Conservation (phyloP, 2,797 vertebrate species). For the Adelosebastes latens region DNA sequence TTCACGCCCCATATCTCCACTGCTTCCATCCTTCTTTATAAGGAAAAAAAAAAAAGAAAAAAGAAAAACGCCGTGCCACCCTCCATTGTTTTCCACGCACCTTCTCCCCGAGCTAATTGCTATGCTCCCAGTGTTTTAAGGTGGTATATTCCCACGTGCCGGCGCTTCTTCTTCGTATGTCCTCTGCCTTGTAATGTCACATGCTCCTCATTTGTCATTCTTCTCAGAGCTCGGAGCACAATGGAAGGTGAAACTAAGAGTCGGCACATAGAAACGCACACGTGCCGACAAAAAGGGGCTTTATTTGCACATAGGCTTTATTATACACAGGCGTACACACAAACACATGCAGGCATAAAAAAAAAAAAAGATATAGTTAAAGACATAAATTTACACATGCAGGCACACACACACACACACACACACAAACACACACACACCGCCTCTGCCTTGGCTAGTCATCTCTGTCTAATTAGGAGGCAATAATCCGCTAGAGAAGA, state of each 20-base stretch:
- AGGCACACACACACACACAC: conserved; percentile 4
- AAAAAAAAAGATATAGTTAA: conserved; percentile 18
- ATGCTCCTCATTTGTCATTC: conserved; percentile 71
- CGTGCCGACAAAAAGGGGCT: conserved; percentile 1
- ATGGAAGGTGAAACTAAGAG: conserved; percentile 57
- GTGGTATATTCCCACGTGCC: conserved; percentile 56
- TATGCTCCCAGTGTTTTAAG: conserved; percentile 53
- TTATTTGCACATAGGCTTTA: conserved; percentile 25
- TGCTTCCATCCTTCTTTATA: neutral
- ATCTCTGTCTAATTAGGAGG: conserved; percentile 83
- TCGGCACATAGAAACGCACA: conserved; percentile 10
- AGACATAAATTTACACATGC: conserved; percentile 30
- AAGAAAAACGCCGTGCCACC: neutral
- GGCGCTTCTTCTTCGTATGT: conserved; percentile 40
- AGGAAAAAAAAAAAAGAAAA: neutral
- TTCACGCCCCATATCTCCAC: conserved; percentile 43
- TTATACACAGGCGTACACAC: conserved; percentile 4
- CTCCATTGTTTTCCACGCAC: conserved; percentile 31
- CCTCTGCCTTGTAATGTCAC: conserved; percentile 66
- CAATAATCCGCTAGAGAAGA: conserved; percentile 83
- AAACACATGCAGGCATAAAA: conserved; percentile 5
- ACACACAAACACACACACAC: conserved; percentile 30
- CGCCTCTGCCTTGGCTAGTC: conserved; percentile 79
- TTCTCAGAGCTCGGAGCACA: conserved; percentile 54
- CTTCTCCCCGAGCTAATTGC: conserved; percentile 46